Percentiles rank a stretch among this genome's conserved stretches.
These are phyloP conservation scores for Pantherophis guttatus DNA, from an alignment of 2,113 vertebrate species.

Conservation along the genomic window DNA sequence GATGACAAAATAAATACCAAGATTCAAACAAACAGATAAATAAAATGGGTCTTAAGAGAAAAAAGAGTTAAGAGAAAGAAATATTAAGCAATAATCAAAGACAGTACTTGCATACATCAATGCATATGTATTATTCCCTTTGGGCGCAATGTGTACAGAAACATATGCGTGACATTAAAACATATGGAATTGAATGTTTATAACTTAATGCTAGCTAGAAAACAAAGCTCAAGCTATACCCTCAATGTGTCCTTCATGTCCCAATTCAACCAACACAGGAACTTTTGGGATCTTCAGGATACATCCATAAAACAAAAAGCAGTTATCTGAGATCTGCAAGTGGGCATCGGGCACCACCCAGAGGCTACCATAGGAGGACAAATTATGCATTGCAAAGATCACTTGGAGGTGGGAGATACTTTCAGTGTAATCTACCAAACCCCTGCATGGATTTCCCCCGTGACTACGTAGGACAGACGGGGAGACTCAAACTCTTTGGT, in stretches of 20 bases:
- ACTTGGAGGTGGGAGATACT: too few species aligned
- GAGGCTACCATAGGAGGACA: background rate
- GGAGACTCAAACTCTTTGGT: background rate
- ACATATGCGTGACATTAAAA: background rate
- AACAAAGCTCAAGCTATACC: constrained; percentile 63
- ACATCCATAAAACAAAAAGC: constrained; percentile 51
- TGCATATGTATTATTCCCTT: background rate
- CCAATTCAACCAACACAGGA: constrained; percentile 35
- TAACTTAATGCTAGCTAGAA: constrained; percentile 49
- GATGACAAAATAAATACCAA: constrained; percentile 39
- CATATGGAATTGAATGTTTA: constrained; percentile 54
- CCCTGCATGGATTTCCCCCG: too few species aligned
- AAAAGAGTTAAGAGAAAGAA: constrained; percentile 21
- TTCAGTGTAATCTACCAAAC: too few species aligned
- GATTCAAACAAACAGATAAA: constrained; percentile 16
- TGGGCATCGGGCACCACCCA: background rate
- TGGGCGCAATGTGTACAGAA: background rate
- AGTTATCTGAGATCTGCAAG: background rate
- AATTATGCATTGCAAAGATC: background rate
- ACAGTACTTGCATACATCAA: background rate
- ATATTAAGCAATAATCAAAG: constrained; percentile 45
- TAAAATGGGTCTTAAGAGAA: constrained; percentile 39
- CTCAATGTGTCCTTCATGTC: constrained; percentile 61
- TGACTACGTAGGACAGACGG: too few species aligned
- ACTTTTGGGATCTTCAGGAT: constrained; percentile 48